Conservation (phyloP, 2,888 invertebrate genomes). For the Lasioglossum figueresi region DNA sequence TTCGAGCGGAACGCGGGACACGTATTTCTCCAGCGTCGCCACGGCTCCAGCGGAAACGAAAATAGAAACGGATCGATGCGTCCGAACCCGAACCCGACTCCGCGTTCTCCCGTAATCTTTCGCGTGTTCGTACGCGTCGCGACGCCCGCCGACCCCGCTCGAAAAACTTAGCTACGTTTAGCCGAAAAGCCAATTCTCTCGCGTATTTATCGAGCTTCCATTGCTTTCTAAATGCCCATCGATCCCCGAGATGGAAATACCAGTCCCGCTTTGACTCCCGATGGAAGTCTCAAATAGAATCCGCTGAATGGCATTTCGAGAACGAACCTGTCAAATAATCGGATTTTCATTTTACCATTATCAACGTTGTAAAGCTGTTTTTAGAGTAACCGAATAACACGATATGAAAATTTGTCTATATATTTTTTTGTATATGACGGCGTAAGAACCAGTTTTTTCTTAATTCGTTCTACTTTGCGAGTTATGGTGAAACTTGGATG, state of each 20-base stretch:
- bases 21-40: not conserved
- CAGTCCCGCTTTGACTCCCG: not conserved
- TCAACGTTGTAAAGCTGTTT: not conserved
- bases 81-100: not conserved
- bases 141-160: not conserved
- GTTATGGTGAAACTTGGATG: no score
- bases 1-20: not conserved
- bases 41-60: constrained; percentile 1
- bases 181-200: not conserved
- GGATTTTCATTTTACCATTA: not conserved
- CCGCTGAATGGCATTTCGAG: not conserved
- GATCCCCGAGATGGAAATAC: not conserved
- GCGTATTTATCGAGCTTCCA: not conserved
- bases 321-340: not conserved
- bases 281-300: not conserved
- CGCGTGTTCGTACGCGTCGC: not conserved
- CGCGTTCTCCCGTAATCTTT: not conserved
- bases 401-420: no score
- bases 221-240: not conserved
- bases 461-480: no score
- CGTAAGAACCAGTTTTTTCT: no score
- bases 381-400: not conserved
- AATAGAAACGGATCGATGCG: constrained; percentile 7
- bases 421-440: no score
- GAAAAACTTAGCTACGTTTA: not conserved